Evolutionary conservation across 2,797 vertebrate species (phyloP).

Genomic region (Pantherophis alleghaniensis): DNA sequence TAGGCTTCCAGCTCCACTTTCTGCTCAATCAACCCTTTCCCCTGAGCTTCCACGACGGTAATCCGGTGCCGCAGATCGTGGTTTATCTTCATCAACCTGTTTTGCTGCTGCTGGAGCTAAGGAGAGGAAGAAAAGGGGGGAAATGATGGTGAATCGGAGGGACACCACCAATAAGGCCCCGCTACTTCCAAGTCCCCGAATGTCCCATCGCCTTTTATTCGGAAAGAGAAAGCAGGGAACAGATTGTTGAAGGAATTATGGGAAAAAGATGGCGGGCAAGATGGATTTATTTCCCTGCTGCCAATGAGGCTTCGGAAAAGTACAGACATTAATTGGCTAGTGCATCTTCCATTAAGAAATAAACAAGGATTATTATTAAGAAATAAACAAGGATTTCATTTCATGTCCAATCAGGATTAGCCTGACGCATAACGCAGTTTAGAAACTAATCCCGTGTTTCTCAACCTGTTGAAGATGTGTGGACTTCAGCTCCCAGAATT

Average conservation of each 20-base stretch:
- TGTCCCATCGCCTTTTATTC: too few species aligned
- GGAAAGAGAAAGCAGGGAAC: not conserved
- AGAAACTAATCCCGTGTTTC: not conserved
- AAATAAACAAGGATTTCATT: too few species aligned
- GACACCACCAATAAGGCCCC: not conserved
- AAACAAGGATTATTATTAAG: not conserved
- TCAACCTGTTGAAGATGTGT: not conserved
- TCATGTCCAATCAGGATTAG: not conserved
- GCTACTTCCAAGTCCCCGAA: not conserved
- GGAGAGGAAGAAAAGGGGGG: not conserved
- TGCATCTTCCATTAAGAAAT: not conserved
- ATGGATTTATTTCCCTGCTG: constrained; percentile 40
- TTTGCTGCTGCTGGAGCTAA: constrained; percentile 96
- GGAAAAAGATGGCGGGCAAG: not conserved
- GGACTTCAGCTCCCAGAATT: too few species aligned
- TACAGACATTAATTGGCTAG: constrained; percentile 22
- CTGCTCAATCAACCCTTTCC: constrained; percentile 93
- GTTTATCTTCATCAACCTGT: constrained; percentile 96
- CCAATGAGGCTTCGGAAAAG: not conserved
- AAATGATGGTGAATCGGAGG: not conserved
- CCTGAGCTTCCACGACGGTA: constrained; percentile 93
- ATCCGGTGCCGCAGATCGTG: constrained; percentile 93
- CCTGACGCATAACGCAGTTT: not conserved
- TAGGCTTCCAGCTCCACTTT: constrained; percentile 94
- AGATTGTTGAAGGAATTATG: not conserved